Evolutionary conservation across 2,797 vertebrate genomes (phyloP), one percentile per base, ranked within the genome.

Genomic region (Sebastes minor): DNA sequence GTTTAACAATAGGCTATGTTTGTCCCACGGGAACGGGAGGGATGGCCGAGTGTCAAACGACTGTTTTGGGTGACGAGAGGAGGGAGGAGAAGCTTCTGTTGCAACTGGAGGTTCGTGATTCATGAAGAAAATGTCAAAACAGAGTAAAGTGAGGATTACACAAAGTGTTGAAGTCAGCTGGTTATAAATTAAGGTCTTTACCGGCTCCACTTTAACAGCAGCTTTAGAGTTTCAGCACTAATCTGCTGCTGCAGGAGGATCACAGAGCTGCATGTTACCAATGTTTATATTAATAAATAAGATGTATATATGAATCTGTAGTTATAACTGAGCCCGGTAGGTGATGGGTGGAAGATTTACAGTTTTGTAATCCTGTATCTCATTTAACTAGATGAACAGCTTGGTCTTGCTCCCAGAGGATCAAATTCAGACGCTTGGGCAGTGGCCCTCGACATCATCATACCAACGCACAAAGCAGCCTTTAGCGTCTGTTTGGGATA

Each of bases 1-100:
- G 13, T 63, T 71, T 38, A 78, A 86, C 83, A 85, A 71, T 80
- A 70, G 69, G 1, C 32, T 52, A 18, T 5, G 77, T 81, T 49
- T 56, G 42, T 81, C 76, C 46, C 80, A 55, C 5, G 62, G 77
- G 81, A 72, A 73, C 63, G 62, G 78, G 81, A 78, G 82, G 78
- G n/a, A 23, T 5, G 4, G 30, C 35, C n/a, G 6, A 7, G 32
- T 4, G 18, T 52, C 66, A 70, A 32, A 71, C 42, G 2, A 70
- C 18, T 20, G 35, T 33, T 74, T 30, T 52, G 64, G 68, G n/a
- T 38, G 59, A 67, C 20, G 56, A 63, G 25, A 49, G 12, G 27
- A 56, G 8, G 75, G 64, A 71, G 59, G 23, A 33, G 23, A 46
- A 22, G 62, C 57, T 66, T 30, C 53, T 76, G 56, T 14, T 38